Percentiles rank a stretch among this genome's conserved stretches.
Conservation (phyloP, 2,797 vertebrate genomes). For the Intellagama lesueurii region DNA sequence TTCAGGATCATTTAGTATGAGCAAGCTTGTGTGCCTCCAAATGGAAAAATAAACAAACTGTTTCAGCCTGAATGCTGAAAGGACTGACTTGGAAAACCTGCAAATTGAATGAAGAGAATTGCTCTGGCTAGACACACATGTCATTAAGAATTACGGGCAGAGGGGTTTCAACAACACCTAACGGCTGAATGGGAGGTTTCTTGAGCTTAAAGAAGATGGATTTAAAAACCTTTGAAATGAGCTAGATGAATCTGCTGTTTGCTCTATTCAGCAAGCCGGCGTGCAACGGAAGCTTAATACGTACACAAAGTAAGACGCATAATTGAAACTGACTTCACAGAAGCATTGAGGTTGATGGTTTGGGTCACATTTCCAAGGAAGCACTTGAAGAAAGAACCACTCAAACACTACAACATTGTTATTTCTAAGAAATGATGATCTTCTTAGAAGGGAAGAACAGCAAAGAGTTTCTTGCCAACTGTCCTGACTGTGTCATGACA, state of each 20-base stretch:
- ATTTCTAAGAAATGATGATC: conserved; percentile 40
- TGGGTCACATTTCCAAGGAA: conserved; percentile 57
- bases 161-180: conserved; percentile 57
- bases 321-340: conserved; percentile 64
- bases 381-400: conserved; percentile 37
- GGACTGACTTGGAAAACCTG: conserved; percentile 71
- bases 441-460: conserved; percentile 45
- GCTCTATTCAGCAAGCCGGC: conserved; percentile 65
- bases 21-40: conserved; percentile 52
- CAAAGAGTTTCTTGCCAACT: conserved; percentile 5
- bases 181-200: conserved; percentile 68
- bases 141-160: conserved; percentile 74
- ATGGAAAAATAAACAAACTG: conserved; percentile 66
- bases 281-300: conserved; percentile 64
- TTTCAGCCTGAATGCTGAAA: conserved; percentile 67
- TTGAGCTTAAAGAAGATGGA: conserved; percentile 63
- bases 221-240: conserved; percentile 70
- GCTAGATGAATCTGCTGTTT: conserved; percentile 65
- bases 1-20: conserved; percentile 48
- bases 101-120: conserved; percentile 73
- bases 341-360: conserved; percentile 55
- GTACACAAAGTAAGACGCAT: conserved; percentile 63
- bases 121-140: conserved; percentile 73
- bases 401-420: conserved; percentile 43
- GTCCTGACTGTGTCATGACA: not conserved